phyloP scores from a whole-genome alignment of 2,888 invertebrate genomes.

The Apodemia hepburni region DNA sequence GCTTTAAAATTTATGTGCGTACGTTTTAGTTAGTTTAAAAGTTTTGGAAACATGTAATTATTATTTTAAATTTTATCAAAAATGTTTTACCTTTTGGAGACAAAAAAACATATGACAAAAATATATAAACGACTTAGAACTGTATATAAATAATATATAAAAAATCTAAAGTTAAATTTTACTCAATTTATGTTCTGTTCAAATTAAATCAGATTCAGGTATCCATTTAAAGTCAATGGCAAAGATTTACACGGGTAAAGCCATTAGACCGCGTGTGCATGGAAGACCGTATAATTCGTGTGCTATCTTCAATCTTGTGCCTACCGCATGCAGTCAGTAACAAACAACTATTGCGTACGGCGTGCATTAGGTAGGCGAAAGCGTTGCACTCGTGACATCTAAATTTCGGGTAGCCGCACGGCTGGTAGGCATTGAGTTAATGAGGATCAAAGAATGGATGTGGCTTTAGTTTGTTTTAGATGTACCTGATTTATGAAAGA shows the following conservation, averaged over 20 bases:
- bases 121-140: too few species aligned
- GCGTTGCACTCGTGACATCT: slow-evolving; percentile 74
- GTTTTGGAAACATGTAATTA: too few species aligned
- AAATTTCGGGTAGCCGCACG: slow-evolving; percentile 74
- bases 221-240: slow-evolving; percentile 25
- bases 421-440: slow-evolving; percentile 35
- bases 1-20: too few species aligned
- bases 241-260: slow-evolving; percentile 41
- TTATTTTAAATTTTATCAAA: too few species aligned
- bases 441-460: slow-evolving; percentile 17
- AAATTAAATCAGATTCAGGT: slow-evolving; percentile 30
- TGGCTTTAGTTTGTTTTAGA: neutral
- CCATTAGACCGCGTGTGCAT: slow-evolving; percentile 44
- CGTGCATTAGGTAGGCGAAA: slow-evolving; percentile 61
- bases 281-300: slow-evolving; percentile 60
- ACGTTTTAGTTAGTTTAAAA: too few species aligned
- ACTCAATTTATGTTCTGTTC: neutral
- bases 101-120: too few species aligned
- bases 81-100: too few species aligned
- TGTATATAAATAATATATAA: too few species aligned
- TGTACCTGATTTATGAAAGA: too few species aligned
- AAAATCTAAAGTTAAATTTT: too few species aligned
- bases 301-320: slow-evolving; percentile 72
- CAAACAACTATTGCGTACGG: slow-evolving; percentile 68
- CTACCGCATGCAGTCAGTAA: slow-evolving; percentile 59